A percentile compares a stretch with the other conserved stretches of the same genome.
These are phyloP conservation scores for Boleophthalmus pectinirostris DNA, from an alignment of 2,113 vertebrate genomes.

Conservation along the genomic window DNA sequence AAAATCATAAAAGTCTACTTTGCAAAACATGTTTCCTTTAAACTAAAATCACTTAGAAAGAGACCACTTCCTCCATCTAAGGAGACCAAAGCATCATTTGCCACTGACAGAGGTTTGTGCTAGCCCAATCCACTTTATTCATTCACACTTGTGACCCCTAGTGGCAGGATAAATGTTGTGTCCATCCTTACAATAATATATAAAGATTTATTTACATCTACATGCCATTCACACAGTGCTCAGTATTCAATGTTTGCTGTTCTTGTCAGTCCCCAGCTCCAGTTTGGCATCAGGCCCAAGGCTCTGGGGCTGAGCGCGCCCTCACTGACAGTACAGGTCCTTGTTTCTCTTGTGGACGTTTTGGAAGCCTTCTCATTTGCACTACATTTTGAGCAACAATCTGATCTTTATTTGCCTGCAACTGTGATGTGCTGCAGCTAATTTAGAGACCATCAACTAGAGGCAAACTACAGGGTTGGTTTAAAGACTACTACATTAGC, in stretches of 20 bases:
- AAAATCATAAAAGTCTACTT: no score
- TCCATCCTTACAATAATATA: constrained; percentile 7
- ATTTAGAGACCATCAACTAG: constrained; percentile 35
- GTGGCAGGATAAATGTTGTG: background rate
- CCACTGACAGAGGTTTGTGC: background rate
- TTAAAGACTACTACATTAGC: background rate
- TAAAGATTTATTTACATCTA: constrained; percentile 37
- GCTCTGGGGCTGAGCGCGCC: constrained; percentile 31
- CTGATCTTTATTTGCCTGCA: constrained; percentile 56
- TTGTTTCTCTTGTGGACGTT: constrained; percentile 66
- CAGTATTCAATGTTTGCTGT: constrained; percentile 53
- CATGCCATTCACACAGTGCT: constrained; percentile 35
- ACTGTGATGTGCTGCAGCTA: constrained; percentile 43
- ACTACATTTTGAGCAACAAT: constrained; percentile 53
- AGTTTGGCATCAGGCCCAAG: constrained; percentile 48
- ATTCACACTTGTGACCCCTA: background rate
- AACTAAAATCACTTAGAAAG: background rate
- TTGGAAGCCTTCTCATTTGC: constrained; percentile 36
- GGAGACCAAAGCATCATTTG: background rate
- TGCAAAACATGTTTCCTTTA: background rate
- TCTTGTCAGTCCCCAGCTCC: constrained; percentile 33
- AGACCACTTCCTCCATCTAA: background rate
- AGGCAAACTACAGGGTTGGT: constrained; percentile 7
- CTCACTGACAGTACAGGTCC: constrained; percentile 56
- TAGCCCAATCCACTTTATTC: background rate